phyloP scores from a whole-genome alignment of 2,888 invertebrate genomes.

The Lasioglossum vierecki region DNA sequence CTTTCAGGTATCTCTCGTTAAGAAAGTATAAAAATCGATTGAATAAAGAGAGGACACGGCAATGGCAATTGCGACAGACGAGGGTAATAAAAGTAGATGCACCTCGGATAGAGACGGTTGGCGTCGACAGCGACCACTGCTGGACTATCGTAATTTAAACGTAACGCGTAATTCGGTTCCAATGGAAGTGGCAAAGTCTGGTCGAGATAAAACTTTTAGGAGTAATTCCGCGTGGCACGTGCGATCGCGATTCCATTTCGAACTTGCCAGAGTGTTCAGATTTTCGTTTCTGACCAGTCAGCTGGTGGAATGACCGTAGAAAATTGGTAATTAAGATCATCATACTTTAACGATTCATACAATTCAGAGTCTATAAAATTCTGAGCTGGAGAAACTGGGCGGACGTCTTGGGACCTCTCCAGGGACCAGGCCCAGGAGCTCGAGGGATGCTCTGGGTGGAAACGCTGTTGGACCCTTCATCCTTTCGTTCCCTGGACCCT shows the following conservation, averaged over 20 bases:
- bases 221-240: constrained; percentile 43
- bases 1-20: constrained; percentile 17
- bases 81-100: constrained; percentile 36
- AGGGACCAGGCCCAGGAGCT: too few relatives aligned
- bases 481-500: too few relatives aligned
- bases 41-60: constrained; percentile 15
- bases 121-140: constrained; percentile 18
- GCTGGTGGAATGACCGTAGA: neutral
- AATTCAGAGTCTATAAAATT: too few relatives aligned
- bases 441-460: too few relatives aligned
- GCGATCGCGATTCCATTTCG: neutral
- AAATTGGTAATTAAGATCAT: neutral
- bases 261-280: constrained; percentile 33
- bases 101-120: constrained; percentile 32
- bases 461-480: neutral
- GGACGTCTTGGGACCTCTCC: too few relatives aligned
- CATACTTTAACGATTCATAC: too few relatives aligned
- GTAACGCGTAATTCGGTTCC: constrained; percentile 66
- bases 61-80: constrained; percentile 26
- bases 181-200: constrained; percentile 55
- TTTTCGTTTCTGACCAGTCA: constrained; percentile 32
- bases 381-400: too few relatives aligned
- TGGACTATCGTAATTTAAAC: constrained; percentile 69
- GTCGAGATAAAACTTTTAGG: constrained; percentile 69
- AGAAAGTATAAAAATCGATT: constrained; percentile 19